A percentile compares a stretch with the other conserved stretches of the same genome.
phyloP scores from a whole-genome alignment of 2,888 invertebrate genomes.

The Octonoba sinensis region DNA sequence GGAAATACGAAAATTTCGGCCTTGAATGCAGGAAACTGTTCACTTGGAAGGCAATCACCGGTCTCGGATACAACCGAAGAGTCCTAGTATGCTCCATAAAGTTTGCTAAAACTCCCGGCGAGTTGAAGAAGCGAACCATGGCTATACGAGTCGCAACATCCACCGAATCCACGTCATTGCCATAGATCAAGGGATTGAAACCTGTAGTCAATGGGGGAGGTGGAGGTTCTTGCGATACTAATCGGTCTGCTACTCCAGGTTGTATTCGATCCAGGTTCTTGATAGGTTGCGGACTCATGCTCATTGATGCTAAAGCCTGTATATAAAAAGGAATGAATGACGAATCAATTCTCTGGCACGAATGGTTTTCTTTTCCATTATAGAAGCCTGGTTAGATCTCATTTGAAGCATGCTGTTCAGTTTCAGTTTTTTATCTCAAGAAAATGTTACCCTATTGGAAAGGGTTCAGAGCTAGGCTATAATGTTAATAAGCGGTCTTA shows the following conservation, averaged over 20 bases:
- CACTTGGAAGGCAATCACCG: slow-evolving; percentile 98
- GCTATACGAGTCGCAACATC: slow-evolving; percentile 98
- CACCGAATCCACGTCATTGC: slow-evolving; percentile 96
- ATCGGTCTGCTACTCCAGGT: slow-evolving; percentile 51
- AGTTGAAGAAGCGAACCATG: slow-evolving; percentile 98
- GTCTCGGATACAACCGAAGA: slow-evolving; percentile 93
- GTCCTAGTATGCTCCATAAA: slow-evolving; percentile 98
- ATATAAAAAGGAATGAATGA: slow-evolving; percentile 26
- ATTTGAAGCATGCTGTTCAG: no score
- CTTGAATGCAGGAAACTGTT: slow-evolving; percentile 95
- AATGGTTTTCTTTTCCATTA: no score
- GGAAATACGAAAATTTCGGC: slow-evolving; percentile 87
- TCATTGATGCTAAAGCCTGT: slow-evolving; percentile 85
- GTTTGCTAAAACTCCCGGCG: slow-evolving; percentile 95
- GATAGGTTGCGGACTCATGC: slow-evolving; percentile 75
- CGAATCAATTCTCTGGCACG: neutral
- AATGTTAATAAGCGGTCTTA: neutral
- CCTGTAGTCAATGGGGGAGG: slow-evolving; percentile 65
- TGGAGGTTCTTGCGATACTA: slow-evolving; percentile 60
- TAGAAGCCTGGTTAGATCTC: no score
- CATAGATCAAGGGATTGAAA: slow-evolving; percentile 90
- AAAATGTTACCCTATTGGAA: no score
- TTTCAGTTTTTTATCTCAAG: no score
- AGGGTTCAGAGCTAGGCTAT: no score
- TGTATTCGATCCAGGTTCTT: slow-evolving; percentile 72